phyloP scores from a whole-genome alignment of 2,888 invertebrate species.

The Coelinius sp. region DNA sequence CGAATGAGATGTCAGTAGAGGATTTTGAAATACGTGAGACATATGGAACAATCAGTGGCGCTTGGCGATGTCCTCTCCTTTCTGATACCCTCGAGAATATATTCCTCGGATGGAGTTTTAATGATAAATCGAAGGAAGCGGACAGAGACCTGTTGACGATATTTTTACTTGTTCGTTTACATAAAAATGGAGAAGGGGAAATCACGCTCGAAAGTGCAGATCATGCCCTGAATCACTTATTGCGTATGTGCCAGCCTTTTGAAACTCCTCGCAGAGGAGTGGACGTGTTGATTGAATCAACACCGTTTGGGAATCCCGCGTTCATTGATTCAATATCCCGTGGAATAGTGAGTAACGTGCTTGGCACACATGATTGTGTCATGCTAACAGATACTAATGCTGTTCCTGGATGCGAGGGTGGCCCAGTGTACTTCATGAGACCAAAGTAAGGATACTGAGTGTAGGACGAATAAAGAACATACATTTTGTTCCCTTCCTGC shows the following conservation, averaged over 20 bases:
- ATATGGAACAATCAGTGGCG: conserved; percentile 72
- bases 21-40: conserved; percentile 63
- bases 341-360: conserved; percentile 75
- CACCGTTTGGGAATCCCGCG: conserved; percentile 72
- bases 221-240: conserved; percentile 45
- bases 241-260: background rate
- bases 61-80: conserved; percentile 74
- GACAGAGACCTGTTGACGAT: conserved; percentile 72
- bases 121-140: conserved; percentile 67
- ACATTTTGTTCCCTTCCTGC: too few relatives aligned
- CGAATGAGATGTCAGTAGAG: background rate
- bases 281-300: conserved; percentile 60
- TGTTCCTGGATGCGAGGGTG: conserved; percentile 76
- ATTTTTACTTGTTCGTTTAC: conserved; percentile 70
- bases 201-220: conserved; percentile 33
- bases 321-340: conserved; percentile 75
- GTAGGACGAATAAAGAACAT: too few relatives aligned
- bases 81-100: conserved; percentile 72
- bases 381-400: conserved; percentile 76
- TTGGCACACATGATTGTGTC: conserved; percentile 73
- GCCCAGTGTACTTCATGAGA: conserved; percentile 72
- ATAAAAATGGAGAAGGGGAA: conserved; percentile 13
- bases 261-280: conserved; percentile 53
- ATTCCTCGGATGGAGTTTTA: conserved; percentile 74
- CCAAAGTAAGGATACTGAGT: conserved; percentile 49